Base-by-base conservation (phyloP, 2,888 invertebrate species). In the Drosophila bunnanda region DNA sequence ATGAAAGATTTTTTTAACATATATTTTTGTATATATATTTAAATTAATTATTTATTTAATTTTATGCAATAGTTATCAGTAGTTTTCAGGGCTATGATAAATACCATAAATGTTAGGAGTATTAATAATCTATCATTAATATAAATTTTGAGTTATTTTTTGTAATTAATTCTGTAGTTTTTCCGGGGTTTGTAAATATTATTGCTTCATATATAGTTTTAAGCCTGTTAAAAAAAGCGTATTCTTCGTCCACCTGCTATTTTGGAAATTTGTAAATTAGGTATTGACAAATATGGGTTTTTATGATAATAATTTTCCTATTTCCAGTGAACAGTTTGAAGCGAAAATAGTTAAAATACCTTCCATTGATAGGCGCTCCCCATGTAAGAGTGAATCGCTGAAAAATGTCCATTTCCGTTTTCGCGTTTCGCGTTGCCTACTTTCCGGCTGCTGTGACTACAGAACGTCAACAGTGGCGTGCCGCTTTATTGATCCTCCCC, bases 381-480 rank as follows among this genome's bases (percentile, higher is more conserved):
- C 22, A 43, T 43, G 4, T 13, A 1, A 8, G 2, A 22, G n/a
- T n/a, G 17, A 46, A 0, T 46, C 46, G n/a, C 46, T n/a, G 28
- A 28, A 28, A 39, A 30, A 4, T 15, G 4, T 1, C 10, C 25
- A 20, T 30, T 55, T 55, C 9, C 50, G 15, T 9, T 50, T 30
- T 8, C 8, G 13, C 6, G n/a, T 28, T 28, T 28, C 10, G 4
- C 9, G 20, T 17, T 60, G 87, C 89, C 77, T 82, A 75, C 78
- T 82, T 80, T 77, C 48, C 12, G 83, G 89, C 38, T 9, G 17
- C 12, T 7, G 22, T 8, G 25, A 39, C 20, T 30, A 67, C 25
- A 59, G 53, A 41, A 13, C 34, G 2, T 17, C 17, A 32, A 82
- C 87, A 88, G 36, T 86, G 57, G 52, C 67, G 78, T 86, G 78